Evolutionary conservation across 92 coral and sea anemone genomes (phyloP), one percentile per base, ranked within the genome.

Genomic region (Meandrina meandrites): DNA sequence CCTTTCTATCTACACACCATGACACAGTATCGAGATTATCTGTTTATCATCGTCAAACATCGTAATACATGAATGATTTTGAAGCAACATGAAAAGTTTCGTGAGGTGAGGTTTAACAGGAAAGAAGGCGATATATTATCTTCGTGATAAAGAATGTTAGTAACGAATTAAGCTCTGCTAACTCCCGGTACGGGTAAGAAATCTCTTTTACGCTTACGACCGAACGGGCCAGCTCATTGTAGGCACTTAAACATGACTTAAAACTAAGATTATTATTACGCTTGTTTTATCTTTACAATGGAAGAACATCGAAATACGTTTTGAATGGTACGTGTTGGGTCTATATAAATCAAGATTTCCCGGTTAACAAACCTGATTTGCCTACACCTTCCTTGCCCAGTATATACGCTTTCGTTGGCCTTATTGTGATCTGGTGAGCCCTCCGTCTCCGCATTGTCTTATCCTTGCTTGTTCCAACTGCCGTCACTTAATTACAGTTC

Each of bases 371-470:
- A 85, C 88, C 88, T 48, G 88, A 85, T 48, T 85, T 85, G 1
- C 88, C 88, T 1, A 85, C 88, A 0, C 88, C 88, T 5, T 77
- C 88, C 40, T 85, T 85, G 53, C 88, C 88, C 0, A 85, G 77
- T 8, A 85, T 67, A 24, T 51, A 76, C 2, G 79, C 77, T 24
- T 68, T 76, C 3, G 82, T 64, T 24, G 79, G 88, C 28, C 28
- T 76, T 4, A 75, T 22, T 9, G 69, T 76, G 1, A 76, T 36
- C 74, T 60, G 79, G 14, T 76, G 64, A 0, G 88, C 30, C 34
- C 88, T 62, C 3, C 88, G 81, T 34, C 88, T 62, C 67, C 81
- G 62, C 88, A 85, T 85, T 51, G 1, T 42, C 51, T 31, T 34
- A 4, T 8, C 27, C 35, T 32, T 27, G 15, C 22, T 66, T 42